These are phyloP conservation scores for Sus scrofa DNA, from an alignment of 2,113 vertebrate species.

Conservation along the genomic window DNA sequence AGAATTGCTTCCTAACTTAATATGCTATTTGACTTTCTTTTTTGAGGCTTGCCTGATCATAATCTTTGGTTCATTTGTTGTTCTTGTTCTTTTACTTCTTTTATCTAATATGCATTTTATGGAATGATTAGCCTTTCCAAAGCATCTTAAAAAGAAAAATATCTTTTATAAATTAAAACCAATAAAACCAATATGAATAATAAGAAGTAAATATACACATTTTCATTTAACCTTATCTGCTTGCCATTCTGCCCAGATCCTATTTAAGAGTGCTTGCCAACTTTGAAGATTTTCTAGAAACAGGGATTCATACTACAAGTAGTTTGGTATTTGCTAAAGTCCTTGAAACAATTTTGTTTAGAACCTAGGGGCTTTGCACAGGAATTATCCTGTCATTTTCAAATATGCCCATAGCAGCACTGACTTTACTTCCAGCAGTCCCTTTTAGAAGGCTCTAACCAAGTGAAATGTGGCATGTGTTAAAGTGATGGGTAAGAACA, in stretches of 20 bases:
- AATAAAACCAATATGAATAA: background rate
- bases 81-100: background rate
- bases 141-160: background rate
- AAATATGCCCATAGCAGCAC: background rate
- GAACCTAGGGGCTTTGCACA: constrained; percentile 55
- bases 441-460: constrained; percentile 1
- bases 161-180: background rate
- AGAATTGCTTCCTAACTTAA: background rate
- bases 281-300: constrained; percentile 5
- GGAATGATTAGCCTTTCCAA: background rate
- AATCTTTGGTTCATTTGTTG: background rate
- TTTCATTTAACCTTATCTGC: background rate
- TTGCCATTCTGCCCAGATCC: background rate
- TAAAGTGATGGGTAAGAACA: constrained; percentile 35
- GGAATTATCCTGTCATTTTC: constrained; percentile 65
- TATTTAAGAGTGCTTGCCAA: background rate
- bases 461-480: background rate
- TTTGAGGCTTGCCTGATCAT: background rate
- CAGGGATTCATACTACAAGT: background rate
- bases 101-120: background rate
- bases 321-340: constrained; percentile 58
- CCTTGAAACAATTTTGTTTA: constrained; percentile 68
- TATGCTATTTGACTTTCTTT: background rate
- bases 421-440: constrained; percentile 49
- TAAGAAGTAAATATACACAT: background rate